A percentile compares a stretch with the other conserved stretches of the same genome.
phyloP scores from a whole-genome alignment of 2,797 vertebrate genomes.

The Lateolabrax maculatus region DNA sequence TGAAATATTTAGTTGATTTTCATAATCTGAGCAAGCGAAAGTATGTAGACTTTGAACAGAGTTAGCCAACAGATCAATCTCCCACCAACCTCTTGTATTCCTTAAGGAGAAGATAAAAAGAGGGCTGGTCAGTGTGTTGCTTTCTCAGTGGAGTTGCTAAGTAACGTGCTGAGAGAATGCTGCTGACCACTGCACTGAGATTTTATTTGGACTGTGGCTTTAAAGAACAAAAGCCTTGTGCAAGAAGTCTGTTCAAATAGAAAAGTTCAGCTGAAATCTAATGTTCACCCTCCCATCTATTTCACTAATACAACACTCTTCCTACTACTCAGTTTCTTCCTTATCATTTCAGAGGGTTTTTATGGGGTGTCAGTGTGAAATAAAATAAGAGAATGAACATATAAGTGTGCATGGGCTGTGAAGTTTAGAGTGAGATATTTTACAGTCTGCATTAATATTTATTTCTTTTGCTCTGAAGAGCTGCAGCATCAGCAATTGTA shows the following conservation, averaged over 20 bases:
- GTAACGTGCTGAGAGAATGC: slow-evolving; percentile 68
- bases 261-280: slow-evolving; percentile 42
- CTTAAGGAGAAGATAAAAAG: neutral
- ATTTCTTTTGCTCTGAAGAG: neutral
- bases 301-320: neutral
- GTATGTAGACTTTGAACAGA: neutral
- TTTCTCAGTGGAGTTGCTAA: slow-evolving; percentile 74
- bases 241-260: slow-evolving; percentile 48
- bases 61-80: neutral
- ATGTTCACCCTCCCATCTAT: neutral
- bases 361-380: neutral
- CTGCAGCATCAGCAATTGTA: neutral
- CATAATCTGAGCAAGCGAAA: neutral
- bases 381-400: neutral
- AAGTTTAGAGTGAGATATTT: neutral
- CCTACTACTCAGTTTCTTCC: neutral
- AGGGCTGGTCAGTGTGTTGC: neutral
- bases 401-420: neutral
- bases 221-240: slow-evolving; percentile 67
- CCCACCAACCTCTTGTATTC: neutral
- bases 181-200: slow-evolving; percentile 41
- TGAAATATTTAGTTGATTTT: neutral
- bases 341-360: neutral
- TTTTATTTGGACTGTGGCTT: slow-evolving; percentile 73
- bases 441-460: neutral